Percentiles rank a stretch among this genome's conserved stretches.
phyloP scores from a whole-genome alignment of 1,140 invertebrate species.

The Spodoptera litura region DNA sequence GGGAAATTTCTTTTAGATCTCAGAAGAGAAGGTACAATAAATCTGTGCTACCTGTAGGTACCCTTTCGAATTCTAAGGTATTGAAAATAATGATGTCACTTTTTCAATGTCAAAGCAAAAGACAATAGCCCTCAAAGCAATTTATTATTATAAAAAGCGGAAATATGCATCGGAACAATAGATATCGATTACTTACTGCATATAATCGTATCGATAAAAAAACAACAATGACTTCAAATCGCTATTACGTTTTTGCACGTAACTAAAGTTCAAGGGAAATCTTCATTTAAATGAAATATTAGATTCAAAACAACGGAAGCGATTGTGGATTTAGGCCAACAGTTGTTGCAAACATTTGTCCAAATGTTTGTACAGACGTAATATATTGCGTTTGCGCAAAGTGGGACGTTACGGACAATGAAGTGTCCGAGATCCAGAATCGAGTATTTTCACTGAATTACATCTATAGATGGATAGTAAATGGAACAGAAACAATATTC shows the following conservation, averaged over 20 bases:
- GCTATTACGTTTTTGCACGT: conserved; percentile 31
- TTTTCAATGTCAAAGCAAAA: conserved; percentile 7
- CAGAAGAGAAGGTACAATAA: neutral
- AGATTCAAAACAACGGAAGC: conserved; percentile 9
- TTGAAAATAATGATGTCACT: neutral
- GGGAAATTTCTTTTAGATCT: neutral
- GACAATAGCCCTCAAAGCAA: neutral
- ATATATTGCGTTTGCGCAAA: neutral
- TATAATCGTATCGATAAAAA: conserved; percentile 39
- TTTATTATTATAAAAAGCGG: conserved; percentile 1
- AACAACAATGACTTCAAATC: conserved; percentile 28
- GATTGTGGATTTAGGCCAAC: conserved; percentile 17
- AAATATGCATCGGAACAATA: conserved; percentile 19
- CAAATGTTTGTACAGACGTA: conserved; percentile 7
- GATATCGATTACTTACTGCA: conserved; percentile 19
- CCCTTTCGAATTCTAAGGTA: no score
- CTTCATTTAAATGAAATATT: conserved; percentile 32
- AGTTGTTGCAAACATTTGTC: conserved; percentile 14
- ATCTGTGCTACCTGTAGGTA: no score
- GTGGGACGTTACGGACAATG: conserved; percentile 24
- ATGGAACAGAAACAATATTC: conserved; percentile 43
- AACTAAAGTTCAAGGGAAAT: conserved; percentile 48
- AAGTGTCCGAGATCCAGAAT: conserved; percentile 37
- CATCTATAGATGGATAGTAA: conserved; percentile 42
- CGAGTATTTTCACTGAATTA: conserved; percentile 40